Conservation (phyloP, 92 coral and sea anemone genomes). For the Galaxea fascicularis region DNA sequence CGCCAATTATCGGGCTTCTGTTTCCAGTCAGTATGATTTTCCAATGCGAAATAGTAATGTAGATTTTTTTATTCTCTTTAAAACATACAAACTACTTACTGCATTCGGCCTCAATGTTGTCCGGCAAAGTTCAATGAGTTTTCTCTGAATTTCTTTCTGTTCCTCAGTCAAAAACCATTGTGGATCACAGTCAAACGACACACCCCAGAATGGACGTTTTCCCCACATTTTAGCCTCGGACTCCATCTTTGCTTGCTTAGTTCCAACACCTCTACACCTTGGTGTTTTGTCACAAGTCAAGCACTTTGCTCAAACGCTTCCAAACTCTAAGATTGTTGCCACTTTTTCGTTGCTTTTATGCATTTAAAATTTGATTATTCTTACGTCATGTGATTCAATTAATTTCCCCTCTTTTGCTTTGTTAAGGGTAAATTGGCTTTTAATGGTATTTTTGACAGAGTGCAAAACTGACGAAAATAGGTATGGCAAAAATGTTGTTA, state of each 20-base stretch:
- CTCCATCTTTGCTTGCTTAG: not conserved
- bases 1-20: too few relatives aligned
- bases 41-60: not conserved
- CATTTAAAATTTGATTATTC: too few relatives aligned
- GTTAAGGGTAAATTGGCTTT: not conserved
- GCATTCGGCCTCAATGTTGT: conserved; percentile 47
- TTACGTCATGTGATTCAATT: not conserved
- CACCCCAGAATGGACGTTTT: conserved; percentile 49
- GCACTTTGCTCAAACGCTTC: not conserved
- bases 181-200: conserved; percentile 48
- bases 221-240: conserved; percentile 42
- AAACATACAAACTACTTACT: conserved; percentile 24
- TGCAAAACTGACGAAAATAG: too few relatives aligned
- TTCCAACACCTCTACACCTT: not conserved
- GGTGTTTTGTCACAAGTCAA: not conserved
- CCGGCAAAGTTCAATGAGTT: conserved; percentile 41
- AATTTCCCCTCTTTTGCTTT: not conserved
- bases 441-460: not conserved
- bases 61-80: too few relatives aligned
- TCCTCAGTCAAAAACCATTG: conserved; percentile 57
- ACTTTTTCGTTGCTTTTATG: too few relatives aligned
- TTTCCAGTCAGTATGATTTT: not conserved
- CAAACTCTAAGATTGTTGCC: not conserved
- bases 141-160: conserved; percentile 35
- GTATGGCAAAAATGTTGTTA: too few relatives aligned